Evolutionary conservation across 2,888 invertebrate genomes (phyloP).

Genomic region (Lepidocyrtoides sp.): DNA sequence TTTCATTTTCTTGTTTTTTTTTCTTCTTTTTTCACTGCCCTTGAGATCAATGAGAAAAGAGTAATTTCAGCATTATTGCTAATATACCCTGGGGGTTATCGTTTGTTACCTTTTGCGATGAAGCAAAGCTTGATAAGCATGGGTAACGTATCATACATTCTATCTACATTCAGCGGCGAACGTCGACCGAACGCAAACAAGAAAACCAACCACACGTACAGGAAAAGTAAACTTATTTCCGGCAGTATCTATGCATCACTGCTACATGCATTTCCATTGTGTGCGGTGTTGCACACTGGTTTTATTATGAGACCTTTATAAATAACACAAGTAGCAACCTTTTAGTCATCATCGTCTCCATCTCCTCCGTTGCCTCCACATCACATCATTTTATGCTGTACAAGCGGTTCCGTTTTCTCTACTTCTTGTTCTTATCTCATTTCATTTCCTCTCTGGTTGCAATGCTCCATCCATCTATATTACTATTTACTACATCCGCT

Average conservation of each 20-base stretch:
- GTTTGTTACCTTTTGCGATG: conserved; percentile 70
- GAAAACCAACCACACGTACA: not conserved
- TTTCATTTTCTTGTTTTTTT: conserved; percentile 42
- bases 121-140: conserved; percentile 67
- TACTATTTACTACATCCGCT: not conserved
- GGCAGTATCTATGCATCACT: conserved; percentile 16
- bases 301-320: not conserved
- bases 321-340: not conserved
- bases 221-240: conserved; percentile 35
- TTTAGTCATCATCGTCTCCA: not conserved
- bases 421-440: conserved; percentile 65
- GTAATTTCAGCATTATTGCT: conserved; percentile 79
- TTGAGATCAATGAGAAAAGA: conserved; percentile 75
- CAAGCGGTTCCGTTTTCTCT: conserved; percentile 31
- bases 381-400: conserved; percentile 19
- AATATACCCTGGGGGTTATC: conserved; percentile 77
- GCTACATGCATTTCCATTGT: conserved; percentile 36
- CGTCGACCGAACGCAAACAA: conserved; percentile 13
- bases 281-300: not conserved
- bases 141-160: not conserved
- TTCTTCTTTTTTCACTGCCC: conserved; percentile 57
- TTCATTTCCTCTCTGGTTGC: conserved; percentile 32
- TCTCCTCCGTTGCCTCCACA: too few relatives aligned
- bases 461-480: conserved; percentile 19
- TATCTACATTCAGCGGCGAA: not conserved